Evolutionary conservation across 2,113 vertebrate species (phyloP).

Genomic region (Protobothrops mucrosquamatus): DNA sequence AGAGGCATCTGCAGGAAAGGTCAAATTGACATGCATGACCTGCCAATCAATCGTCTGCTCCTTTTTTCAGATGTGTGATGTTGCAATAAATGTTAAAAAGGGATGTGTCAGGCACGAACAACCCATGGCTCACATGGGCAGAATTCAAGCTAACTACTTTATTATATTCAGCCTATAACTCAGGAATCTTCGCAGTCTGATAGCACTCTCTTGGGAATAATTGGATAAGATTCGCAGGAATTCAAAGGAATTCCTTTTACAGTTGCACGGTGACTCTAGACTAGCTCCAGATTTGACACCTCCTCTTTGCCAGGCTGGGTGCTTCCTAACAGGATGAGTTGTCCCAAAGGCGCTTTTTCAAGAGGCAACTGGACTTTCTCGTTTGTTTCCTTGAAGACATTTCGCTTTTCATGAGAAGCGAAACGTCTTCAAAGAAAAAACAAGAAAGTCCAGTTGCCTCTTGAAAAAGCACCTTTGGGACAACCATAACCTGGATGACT

Average conservation of each 20-base stretch:
- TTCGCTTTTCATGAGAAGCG: too few relatives aligned
- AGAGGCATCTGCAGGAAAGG: background rate
- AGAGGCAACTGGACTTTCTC: too few relatives aligned
- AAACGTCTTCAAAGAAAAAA: too few relatives aligned
- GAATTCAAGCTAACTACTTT: background rate
- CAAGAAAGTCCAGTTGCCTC: too few relatives aligned
- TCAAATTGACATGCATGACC: background rate
- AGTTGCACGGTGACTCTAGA: background rate
- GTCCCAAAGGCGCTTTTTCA: too few relatives aligned
- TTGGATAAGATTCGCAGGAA: background rate
- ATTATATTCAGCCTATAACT: background rate
- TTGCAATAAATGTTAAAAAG: background rate
- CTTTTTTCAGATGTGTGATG: background rate
- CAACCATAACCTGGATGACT: too few relatives aligned
- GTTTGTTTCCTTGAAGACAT: too few relatives aligned
- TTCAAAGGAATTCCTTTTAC: background rate
- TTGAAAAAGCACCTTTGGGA: too few relatives aligned
- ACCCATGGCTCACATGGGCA: background rate
- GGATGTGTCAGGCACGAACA: background rate
- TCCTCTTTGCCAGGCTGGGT: background rate
- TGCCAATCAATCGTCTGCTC: background rate
- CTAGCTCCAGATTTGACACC: background rate
- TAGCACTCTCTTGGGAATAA: background rate
- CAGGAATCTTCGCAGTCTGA: background rate
- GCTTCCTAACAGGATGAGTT: background rate